These are phyloP conservation scores for Papilio elwesi DNA, from an alignment of 2,888 invertebrate species.

Conservation along the genomic window DNA sequence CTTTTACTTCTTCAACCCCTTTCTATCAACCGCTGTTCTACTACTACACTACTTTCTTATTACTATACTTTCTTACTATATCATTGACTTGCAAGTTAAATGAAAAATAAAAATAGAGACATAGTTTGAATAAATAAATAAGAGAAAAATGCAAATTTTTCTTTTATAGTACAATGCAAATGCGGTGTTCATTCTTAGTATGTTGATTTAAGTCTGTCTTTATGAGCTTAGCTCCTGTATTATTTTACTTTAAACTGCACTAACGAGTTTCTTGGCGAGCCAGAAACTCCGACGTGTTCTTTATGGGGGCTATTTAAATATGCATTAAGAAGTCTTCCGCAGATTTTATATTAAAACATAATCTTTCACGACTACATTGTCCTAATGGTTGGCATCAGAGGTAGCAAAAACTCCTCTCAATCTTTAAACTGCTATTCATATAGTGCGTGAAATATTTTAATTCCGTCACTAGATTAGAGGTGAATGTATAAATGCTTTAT, in stretches of 20 bases:
- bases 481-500: too few relatives aligned
- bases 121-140: conserved; percentile 1
- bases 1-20: too few relatives aligned
- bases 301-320: conserved; percentile 33
- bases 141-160: conserved; percentile 23
- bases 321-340: conserved; percentile 28
- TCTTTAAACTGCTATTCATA: neutral
- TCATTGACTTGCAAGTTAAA: neutral
- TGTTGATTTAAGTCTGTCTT: conserved; percentile 53
- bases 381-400: conserved; percentile 1
- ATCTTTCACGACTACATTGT: conserved; percentile 15
- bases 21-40: too few relatives aligned
- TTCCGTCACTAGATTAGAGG: too few relatives aligned
- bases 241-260: conserved; percentile 51
- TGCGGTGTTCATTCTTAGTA: conserved; percentile 45
- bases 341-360: conserved; percentile 25
- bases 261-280: conserved; percentile 51
- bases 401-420: neutral
- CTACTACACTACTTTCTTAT: too few relatives aligned
- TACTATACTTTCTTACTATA: neutral
- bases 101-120: neutral
- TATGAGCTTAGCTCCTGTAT: conserved; percentile 51
- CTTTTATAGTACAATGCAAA: conserved; percentile 28
- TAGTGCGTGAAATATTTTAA: too few relatives aligned
- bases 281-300: conserved; percentile 28